Evolutionary conservation across 1,140 invertebrate genomes (phyloP).

Genomic region (Drosophila lacertosa): DNA sequence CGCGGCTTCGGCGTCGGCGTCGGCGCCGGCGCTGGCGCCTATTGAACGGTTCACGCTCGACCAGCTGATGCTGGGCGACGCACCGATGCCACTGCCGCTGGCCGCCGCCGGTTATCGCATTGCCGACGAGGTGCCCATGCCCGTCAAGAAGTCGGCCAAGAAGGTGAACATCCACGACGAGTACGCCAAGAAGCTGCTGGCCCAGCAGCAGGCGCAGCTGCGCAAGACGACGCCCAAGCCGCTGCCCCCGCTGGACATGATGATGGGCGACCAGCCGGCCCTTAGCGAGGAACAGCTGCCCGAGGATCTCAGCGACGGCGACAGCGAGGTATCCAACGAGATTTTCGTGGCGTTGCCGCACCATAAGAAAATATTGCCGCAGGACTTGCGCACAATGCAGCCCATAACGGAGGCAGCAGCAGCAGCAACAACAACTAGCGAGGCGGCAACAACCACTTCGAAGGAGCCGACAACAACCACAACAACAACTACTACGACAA

Average conservation of each 20-base stretch:
- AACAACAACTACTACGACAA: conserved; percentile 4
- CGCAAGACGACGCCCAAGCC: conserved; percentile 15
- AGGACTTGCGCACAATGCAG: conserved; percentile 69
- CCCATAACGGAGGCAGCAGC: conserved; percentile 45
- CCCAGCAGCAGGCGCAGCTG: conserved; percentile 30
- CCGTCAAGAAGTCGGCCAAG: conserved; percentile 77
- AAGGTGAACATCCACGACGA: conserved; percentile 59
- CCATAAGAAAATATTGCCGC: conserved; percentile 69
- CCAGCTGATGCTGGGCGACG: conserved; percentile 72
- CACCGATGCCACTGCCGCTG: conserved; percentile 30
- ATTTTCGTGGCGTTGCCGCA: conserved; percentile 77
- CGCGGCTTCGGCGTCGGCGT: background rate
- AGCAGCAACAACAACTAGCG: conserved; percentile 16
- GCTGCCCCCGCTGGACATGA: conserved; percentile 58
- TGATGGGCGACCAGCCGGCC: conserved; percentile 81
- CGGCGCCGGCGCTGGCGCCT: conserved; percentile 4
- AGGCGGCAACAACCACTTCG: conserved; percentile 8
- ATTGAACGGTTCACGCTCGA: conserved; percentile 65
- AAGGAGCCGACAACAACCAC: conserved; percentile 1
- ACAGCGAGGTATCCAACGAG: conserved; percentile 72
- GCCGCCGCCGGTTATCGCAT: conserved; percentile 45
- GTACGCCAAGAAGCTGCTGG: conserved; percentile 45
- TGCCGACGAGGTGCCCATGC: conserved; percentile 72
- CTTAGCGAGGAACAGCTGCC: conserved; percentile 58
- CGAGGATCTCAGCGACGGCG: conserved; percentile 53